Base-by-base conservation (phyloP, 2,797 vertebrate species). In the Crenuchus spilurus region DNA sequence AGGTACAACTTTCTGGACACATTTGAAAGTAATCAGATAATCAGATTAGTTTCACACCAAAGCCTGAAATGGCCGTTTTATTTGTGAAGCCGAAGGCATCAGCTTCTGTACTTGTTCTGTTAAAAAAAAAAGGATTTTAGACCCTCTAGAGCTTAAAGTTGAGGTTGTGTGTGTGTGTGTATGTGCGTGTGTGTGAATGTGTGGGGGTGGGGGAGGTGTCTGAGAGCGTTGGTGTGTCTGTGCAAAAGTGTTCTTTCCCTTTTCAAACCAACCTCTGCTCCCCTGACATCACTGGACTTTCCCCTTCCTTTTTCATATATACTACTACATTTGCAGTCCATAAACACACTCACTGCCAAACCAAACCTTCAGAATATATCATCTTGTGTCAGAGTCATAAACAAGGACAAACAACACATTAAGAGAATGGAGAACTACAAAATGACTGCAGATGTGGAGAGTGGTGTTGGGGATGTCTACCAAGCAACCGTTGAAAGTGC, bases 281-380 rank as follows among this genome's bases (percentile, higher is more conserved):
- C 85, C 52, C 86, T 93, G 88, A 93, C 92, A 91, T 92, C 91
- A 92, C 85, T 77, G 91, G 91, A 92, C 88, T 92, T 93, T 91
- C 92, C 84, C 90, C 82, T 71, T 79, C 58, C 67, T 13, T 14
- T 65, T 41, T 87, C 83, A 84, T 87, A 89, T 90, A 91, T 89
- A 90, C 86, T 81, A 83, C 70, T 20, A n/a, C 9, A 72, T 2
- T 22, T 60, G 28, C 46, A 42, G 46, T 44, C 48, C 24, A 75
- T 51, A 35, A 70, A 39, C 33, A 61, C 33, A 52, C 39, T 57
- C 39, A 14, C 9, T 54, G 58, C 67, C 44, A 9, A 48, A 51
- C 28, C 10, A 39, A 35, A 18, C 6, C 16, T 13, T 6, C n/a
- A n/a, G n/a, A n/a, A n/a, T n/a, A n/a, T n/a, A 31, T 9, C 11